phyloP scores from a whole-genome alignment of 2,797 vertebrate species.

The Antrozous pallidus region DNA sequence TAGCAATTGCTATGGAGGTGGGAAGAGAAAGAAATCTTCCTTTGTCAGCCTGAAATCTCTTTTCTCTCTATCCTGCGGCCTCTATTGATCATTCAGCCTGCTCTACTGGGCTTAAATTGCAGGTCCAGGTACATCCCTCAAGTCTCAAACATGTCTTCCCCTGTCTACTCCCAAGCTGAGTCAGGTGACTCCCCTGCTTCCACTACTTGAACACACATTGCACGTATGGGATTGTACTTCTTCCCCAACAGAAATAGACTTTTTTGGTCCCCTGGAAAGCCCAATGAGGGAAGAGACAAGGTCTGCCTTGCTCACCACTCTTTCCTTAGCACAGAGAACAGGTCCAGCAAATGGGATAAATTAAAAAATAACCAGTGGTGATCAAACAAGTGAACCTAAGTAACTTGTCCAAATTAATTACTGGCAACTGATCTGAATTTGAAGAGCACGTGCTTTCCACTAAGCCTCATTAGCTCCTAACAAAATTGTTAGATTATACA shows the following conservation, averaged over 20 bases:
- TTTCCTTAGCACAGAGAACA: neutral
- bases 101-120: neutral
- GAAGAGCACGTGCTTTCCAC: neutral
- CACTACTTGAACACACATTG: accelerated
- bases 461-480: neutral
- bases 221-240: accelerated
- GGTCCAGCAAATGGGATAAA: neutral
- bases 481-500: slow-evolving; percentile 9
- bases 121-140: neutral
- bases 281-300: neutral
- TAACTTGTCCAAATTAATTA: slow-evolving; percentile 22
- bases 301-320: neutral
- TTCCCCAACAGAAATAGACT: neutral
- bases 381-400: neutral
- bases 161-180: neutral
- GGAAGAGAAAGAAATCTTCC: neutral
- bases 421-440: neutral
- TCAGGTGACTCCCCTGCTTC: neutral
- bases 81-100: neutral
- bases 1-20: neutral
- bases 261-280: neutral
- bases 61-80: neutral
- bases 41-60: neutral
- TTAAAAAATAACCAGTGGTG: neutral
- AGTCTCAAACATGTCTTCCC: neutral